phyloP scores from a whole-genome alignment of 2,888 invertebrate species.

The Acronicta psi region DNA sequence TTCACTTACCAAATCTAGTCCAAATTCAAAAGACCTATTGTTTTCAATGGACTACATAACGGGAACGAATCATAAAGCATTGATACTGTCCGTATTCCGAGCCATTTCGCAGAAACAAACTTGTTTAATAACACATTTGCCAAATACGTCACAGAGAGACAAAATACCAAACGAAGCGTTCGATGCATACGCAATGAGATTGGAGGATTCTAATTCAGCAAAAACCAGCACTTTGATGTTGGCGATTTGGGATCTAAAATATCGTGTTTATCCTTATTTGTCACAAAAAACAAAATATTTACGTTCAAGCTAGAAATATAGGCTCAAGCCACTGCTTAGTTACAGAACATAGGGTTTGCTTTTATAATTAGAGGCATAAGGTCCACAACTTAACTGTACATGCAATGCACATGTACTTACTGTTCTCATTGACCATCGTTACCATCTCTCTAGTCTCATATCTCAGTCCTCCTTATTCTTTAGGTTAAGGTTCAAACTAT shows the following conservation, averaged over 20 bases:
- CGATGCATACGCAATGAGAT: slow-evolving; percentile 39
- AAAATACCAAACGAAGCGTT: slow-evolving; percentile 34
- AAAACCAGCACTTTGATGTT: slow-evolving; percentile 44
- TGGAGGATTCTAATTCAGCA: slow-evolving; percentile 23
- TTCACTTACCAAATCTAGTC: slow-evolving; percentile 20
- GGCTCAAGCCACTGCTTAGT: too few species aligned
- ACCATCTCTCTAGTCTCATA: too few species aligned
- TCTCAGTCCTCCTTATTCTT: too few species aligned
- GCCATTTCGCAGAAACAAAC: slow-evolving; percentile 31
- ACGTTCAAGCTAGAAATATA: too few species aligned
- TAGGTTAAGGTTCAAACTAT: too few species aligned
- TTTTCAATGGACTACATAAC: slow-evolving; percentile 42
- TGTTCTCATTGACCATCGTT: too few species aligned
- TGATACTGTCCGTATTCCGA: slow-evolving; percentile 20
- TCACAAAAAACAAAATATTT: too few species aligned
- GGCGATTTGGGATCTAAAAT: slow-evolving; percentile 10
- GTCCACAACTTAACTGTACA: too few species aligned
- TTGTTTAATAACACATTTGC: slow-evolving; percentile 23
- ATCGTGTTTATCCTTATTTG: slow-evolving; percentile 14
- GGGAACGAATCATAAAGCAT: slow-evolving; percentile 36
- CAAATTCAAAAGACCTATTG: slow-evolving; percentile 37
- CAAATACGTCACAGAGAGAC: slow-evolving; percentile 45
- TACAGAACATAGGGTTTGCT: too few species aligned
- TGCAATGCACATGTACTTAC: too few species aligned
- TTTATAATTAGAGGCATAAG: too few species aligned